phyloP scores from a whole-genome alignment of 2,113 vertebrate species.

The Tylochromis polylepis region DNA sequence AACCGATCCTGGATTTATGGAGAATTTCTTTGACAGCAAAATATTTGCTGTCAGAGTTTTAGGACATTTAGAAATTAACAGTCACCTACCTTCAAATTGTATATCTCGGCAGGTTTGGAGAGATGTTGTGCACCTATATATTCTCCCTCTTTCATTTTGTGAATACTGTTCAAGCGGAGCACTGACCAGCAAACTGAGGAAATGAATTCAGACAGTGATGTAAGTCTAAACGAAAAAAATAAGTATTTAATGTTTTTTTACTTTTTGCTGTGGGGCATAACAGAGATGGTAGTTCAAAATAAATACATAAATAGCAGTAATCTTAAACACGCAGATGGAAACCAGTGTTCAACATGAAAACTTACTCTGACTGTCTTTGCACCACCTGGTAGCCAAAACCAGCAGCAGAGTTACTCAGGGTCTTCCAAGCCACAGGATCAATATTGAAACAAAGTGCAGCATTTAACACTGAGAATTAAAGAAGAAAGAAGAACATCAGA shows the following conservation, averaged over 20 bases:
- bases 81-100: constrained; percentile 1
- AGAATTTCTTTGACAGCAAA: background rate
- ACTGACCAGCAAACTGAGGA: constrained; percentile 64
- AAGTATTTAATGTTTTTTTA: background rate
- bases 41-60: background rate
- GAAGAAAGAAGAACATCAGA: background rate
- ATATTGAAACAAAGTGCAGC: background rate
- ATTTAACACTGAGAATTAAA: background rate
- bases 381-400: background rate
- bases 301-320: background rate
- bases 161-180: constrained; percentile 37
- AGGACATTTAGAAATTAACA: background rate
- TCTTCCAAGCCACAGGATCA: background rate
- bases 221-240: background rate
- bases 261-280: background rate
- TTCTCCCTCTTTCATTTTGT: background rate
- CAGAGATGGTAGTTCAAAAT: background rate
- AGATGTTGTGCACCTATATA: background rate
- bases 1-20: background rate
- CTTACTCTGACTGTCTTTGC: background rate
- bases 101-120: background rate
- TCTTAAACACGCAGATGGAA: background rate
- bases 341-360: background rate
- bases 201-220: background rate
- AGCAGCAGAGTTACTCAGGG: background rate